Conservation (phyloP, 1,140 invertebrate genomes). For the Sweltsa coloradensis region DNA sequence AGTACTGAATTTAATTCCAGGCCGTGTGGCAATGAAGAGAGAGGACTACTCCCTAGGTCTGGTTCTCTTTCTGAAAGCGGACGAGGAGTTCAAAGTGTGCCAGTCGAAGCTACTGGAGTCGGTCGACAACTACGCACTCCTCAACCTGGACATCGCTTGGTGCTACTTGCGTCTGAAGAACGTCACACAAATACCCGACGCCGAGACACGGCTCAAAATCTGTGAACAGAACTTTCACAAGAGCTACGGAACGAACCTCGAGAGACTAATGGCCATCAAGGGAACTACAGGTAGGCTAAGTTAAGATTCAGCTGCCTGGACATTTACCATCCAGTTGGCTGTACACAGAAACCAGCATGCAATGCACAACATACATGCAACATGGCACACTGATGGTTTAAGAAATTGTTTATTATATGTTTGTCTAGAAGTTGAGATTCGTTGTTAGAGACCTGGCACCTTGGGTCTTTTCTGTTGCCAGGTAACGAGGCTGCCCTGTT, state of each 20-base stretch:
- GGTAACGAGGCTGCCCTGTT: conserved; percentile 58
- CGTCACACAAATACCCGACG: conserved; percentile 56
- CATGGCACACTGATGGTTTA: too few relatives aligned
- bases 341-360: too few relatives aligned
- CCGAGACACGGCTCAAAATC: conserved; percentile 43
- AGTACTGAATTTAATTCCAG: too few relatives aligned
- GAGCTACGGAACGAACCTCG: conserved; percentile 57
- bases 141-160: conserved; percentile 75
- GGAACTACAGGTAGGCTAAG: conserved; percentile 38
- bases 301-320: too few relatives aligned
- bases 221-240: conserved; percentile 51
- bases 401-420: too few relatives aligned
- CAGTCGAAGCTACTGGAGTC: conserved; percentile 47
- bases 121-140: conserved; percentile 69
- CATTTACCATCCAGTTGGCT: too few relatives aligned
- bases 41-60: conserved; percentile 54
- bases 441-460: too few relatives aligned
- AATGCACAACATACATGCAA: too few relatives aligned
- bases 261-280: conserved; percentile 54
- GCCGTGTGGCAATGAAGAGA: conserved; percentile 42
- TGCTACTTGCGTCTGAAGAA: conserved; percentile 64
- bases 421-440: too few relatives aligned
- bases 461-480: too few relatives aligned
- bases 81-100: conserved; percentile 56
- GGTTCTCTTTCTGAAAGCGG: conserved; percentile 60